Evolutionary conservation across 2,797 vertebrate species (phyloP).

Genomic region (Phataginus tricuspis): DNA sequence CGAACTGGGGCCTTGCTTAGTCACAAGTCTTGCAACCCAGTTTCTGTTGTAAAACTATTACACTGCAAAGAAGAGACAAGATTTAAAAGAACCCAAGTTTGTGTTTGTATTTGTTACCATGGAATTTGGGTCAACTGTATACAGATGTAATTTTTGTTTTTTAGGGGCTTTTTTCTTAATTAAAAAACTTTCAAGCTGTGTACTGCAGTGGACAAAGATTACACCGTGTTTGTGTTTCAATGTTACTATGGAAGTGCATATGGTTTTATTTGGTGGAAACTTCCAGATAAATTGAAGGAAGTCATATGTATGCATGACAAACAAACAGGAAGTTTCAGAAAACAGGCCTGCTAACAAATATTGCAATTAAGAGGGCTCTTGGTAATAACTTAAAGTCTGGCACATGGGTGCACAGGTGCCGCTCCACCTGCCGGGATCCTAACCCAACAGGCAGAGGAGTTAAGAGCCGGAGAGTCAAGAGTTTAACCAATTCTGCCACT

Average conservation of each 20-base stretch:
- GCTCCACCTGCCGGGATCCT: neutral
- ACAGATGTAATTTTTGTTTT: conserved; percentile 79
- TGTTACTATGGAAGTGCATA: conserved; percentile 87
- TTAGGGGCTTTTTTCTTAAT: conserved; percentile 70
- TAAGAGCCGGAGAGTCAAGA: neutral
- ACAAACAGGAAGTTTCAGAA: conserved; percentile 76
- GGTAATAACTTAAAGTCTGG: conserved; percentile 8
- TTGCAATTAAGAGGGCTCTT: conserved; percentile 67
- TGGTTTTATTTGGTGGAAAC: conserved; percentile 86
- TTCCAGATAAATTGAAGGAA: conserved; percentile 81
- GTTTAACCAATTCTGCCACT: neutral
- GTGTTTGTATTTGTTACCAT: conserved; percentile 86
- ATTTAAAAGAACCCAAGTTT: conserved; percentile 62
- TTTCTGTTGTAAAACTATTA: conserved; percentile 77
- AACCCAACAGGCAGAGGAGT: neutral
- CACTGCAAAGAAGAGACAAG: conserved; percentile 74
- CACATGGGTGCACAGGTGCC: neutral
- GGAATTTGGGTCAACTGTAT: conserved; percentile 82
- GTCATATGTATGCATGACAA: conserved; percentile 75
- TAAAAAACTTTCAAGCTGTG: conserved; percentile 70
- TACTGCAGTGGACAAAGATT: conserved; percentile 83
- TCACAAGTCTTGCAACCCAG: conserved; percentile 78
- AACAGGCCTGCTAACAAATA: conserved; percentile 66
- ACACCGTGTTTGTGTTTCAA: conserved; percentile 85
- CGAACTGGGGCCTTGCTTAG: conserved; percentile 59